phyloP scores from a whole-genome alignment of 1,140 invertebrate genomes.

The Melitaea cinxia region DNA sequence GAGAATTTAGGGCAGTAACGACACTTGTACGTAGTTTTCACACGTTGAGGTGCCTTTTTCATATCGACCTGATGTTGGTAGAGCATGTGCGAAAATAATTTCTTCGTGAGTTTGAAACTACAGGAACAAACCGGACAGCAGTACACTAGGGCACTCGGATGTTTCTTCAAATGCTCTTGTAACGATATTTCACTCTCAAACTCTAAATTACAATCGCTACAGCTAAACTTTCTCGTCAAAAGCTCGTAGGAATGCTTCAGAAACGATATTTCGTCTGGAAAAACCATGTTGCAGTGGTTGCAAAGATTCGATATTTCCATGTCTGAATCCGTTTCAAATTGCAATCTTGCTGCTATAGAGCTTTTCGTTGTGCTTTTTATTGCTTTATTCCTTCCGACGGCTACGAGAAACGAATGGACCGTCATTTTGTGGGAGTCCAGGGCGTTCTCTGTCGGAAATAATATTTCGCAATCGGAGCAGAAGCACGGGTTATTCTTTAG shows the following conservation, averaged over 20 bases:
- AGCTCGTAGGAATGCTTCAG: constrained; percentile 54
- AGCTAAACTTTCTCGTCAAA: constrained; percentile 30
- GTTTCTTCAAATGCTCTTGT: neutral
- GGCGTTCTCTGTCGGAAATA: constrained; percentile 55
- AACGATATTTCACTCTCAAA: constrained; percentile 5
- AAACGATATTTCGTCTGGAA: constrained; percentile 39
- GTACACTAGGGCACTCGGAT: neutral
- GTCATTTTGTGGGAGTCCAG: constrained; percentile 54
- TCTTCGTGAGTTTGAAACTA: neutral
- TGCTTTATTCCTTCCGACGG: constrained; percentile 38
- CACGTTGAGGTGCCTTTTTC: neutral
- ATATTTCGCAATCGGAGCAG: constrained; percentile 48
- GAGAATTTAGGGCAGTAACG: neutral
- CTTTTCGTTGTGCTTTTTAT: constrained; percentile 41
- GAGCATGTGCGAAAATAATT: neutral
- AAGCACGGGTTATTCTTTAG: constrained; percentile 41
- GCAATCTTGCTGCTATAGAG: constrained; percentile 15
- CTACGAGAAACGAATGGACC: constrained; percentile 53
- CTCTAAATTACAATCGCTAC: constrained; percentile 6
- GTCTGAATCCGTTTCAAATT: neutral
- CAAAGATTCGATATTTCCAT: constrained; percentile 27
- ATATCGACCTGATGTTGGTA: neutral
- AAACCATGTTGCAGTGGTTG: constrained; percentile 50
- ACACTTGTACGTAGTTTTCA: neutral
- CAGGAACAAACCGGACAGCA: neutral